Conservation (phyloP, 53 echinoderm and acorn worm species). For the Luidia sarsii region DNA sequence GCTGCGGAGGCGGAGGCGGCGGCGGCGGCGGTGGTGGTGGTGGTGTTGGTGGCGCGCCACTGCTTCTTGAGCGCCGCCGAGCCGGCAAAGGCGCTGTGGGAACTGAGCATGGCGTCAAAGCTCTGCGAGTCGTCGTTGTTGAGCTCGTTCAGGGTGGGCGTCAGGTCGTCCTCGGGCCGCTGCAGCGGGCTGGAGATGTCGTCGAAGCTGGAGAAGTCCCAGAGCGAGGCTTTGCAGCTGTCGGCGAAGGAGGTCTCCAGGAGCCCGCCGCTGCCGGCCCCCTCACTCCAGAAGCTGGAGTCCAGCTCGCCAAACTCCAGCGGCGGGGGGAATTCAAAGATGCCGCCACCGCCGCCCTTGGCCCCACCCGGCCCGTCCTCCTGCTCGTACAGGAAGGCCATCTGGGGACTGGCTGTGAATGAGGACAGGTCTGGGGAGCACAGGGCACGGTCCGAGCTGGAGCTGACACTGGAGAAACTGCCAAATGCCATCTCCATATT, state of each 20-base stretch:
- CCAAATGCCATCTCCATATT: constrained; percentile 58
- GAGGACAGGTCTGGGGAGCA: constrained; percentile 62
- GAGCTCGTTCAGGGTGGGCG: constrained; percentile 90
- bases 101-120: constrained; percentile 55
- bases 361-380: constrained; percentile 40
- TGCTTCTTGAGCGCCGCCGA: background rate
- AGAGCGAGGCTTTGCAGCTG: constrained; percentile 68
- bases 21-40: background rate
- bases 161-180: constrained; percentile 64
- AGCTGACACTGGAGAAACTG: constrained; percentile 38
- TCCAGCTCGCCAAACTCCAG: constrained; percentile 73
- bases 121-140: constrained; percentile 93
- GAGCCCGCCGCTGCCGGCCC: constrained; percentile 38
- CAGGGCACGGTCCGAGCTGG: constrained; percentile 68
- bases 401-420: constrained; percentile 69
- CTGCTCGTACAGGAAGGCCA: constrained; percentile 82
- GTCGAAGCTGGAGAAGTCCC: constrained; percentile 75
- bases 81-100: constrained; percentile 12
- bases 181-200: constrained; percentile 74
- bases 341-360: constrained; percentile 1
- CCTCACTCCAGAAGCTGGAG: constrained; percentile 72
- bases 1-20: background rate
- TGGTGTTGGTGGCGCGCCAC: background rate
- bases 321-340: constrained; percentile 75
- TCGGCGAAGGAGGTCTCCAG: constrained; percentile 71